Evolutionary conservation across 2,888 invertebrate genomes (phyloP), one percentile per base, ranked within the genome.

Genomic region (Aleiodes testaceus): DNA sequence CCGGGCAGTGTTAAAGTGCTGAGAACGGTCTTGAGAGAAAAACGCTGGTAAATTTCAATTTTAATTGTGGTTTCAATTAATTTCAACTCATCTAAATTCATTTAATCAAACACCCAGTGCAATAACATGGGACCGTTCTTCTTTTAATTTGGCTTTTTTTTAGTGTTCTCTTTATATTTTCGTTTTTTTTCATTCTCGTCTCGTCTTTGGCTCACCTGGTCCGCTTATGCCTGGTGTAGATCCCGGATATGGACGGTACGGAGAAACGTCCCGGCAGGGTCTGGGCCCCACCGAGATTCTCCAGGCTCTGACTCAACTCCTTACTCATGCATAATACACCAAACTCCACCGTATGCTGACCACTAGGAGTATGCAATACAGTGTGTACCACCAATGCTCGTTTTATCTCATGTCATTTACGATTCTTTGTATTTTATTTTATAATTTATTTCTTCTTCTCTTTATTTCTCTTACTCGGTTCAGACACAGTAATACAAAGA

Each of bases 201-300:
- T 70, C 74, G 59, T 70, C 72, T 64, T 79, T 78, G 80, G 87
- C 89, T 91, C 92, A 94, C 94, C 94, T 94, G 91, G 93, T 93
- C 89, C 94, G 91, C 89, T 94, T 94, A 89, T 94, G 94, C 87
- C 93, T 92, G 89, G 92, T 92, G 88, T 93, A 92, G 89, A 93
- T 93, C 89, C 93, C 93, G 89, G 93, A 92, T 89, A 94, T 89
- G 82, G 87, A 86, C 74, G 87, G 86, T 86, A 91, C 89, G 88
- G 90, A 90, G 87, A 91, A 90, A 86, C 90, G 91, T 88, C 91
- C 92, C 91, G 92, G 90, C 84, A 93, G 92, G 89, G 91, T 89
- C 88, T 87, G 87, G 88, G 89, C 90, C 90, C 88, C 91, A 88
- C 88, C 91, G 91, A 89, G 91, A 89, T 88, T 89, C 85, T 89